Evolutionary conservation across 2,113 vertebrate species (phyloP), one percentile per base, ranked within the genome.

Genomic region (Phylloscopus trochilus): DNA sequence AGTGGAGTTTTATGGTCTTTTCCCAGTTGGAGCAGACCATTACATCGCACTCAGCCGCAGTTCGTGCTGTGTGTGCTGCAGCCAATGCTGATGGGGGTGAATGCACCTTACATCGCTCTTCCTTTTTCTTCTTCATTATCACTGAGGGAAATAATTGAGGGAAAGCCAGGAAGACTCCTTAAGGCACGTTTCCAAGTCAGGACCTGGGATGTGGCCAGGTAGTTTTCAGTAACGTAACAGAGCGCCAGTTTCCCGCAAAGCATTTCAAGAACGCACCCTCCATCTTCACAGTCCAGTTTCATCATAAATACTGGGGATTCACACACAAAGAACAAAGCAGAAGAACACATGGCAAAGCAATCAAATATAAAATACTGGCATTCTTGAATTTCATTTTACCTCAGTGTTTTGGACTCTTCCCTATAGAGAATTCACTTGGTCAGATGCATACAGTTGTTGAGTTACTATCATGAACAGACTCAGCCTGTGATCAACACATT

Each of bases 271-370:
- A 87, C 1, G 5, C 73, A 15, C 49, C 47, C 93, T 95, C 60
- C 79, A 81, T 72, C 85, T 73, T 94, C 90, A 64, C 76, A 92
- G 83, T 28, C 53, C 74, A 53, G 78, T 69, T 84, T 89, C 89
- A 93, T 79, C 87, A 37, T 83, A 87, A 84, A 81, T 60, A 60
- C 52, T 0, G 4, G 62, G 56, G 83, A 92, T 72, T 37, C 83
- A 64, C 4, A 68, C 82, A 24, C 84, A 66, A 49, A 89, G 83
- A 90, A 81, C 53, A 94, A 95, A 96, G 93, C 64, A 75, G 79
- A 33, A n/a, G 31, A 70, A 86, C 93, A 96, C 85, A 96, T 90
- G 94, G 92, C 64, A 92, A 94, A 96, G 76, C 51, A 92, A 96
- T 94, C 66, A 93, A 39, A 83, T 49, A 66, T 49, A 87, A 95